Base-by-base conservation (phyloP, 2,113 vertebrate genomes). In the Neoarius graeffei region DNA sequence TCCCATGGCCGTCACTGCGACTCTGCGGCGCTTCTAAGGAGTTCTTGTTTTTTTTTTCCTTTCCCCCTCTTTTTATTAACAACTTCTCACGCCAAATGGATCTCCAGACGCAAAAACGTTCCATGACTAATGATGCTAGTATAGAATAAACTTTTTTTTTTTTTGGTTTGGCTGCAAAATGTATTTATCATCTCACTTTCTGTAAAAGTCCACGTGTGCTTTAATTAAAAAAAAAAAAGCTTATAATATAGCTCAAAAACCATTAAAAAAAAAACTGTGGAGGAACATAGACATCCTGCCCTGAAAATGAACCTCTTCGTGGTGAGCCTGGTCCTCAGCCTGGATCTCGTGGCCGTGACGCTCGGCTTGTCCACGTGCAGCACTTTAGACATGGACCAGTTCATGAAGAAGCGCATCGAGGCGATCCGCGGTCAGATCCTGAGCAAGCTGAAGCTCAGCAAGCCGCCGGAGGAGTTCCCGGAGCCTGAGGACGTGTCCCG, bases 391-490 rank as follows among this genome's bases (percentile, higher is more conserved):
- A 97, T 98, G 96, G 97, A 99, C 66, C 97, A 98, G 94, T 99
- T 99, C 90, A 98, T 95, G 96, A 97, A 97, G 91, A 99, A 98
- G 95, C 96, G 98, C 93, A 98, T 99, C 93, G 96, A 98, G 93
- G 98, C 98, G 10, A 98, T 99, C 93, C 96, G 97, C 85, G 98
- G 98, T 59, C 98, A 99, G 95, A 99, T 99, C 92, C 93, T 99
- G 90, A 99, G 98, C 95, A 99, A 99, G 86, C 95, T 99, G 92
- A 99, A 99, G 93, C 97, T 99, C 92, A 96, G 94, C 88, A 95
- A 94, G 86, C 98, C 98, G 25, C 98, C 98, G 14, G 96, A 97
- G 89, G 91, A 93, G 42, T 96, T 91, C 87, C 95, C 94, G 1
- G 97, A 98, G 20, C 97, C 98, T 67, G 98, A 97, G 89, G 97